Base-by-base conservation (phyloP, 1,140 invertebrate genomes). In the Oscheius sp. region DNA sequence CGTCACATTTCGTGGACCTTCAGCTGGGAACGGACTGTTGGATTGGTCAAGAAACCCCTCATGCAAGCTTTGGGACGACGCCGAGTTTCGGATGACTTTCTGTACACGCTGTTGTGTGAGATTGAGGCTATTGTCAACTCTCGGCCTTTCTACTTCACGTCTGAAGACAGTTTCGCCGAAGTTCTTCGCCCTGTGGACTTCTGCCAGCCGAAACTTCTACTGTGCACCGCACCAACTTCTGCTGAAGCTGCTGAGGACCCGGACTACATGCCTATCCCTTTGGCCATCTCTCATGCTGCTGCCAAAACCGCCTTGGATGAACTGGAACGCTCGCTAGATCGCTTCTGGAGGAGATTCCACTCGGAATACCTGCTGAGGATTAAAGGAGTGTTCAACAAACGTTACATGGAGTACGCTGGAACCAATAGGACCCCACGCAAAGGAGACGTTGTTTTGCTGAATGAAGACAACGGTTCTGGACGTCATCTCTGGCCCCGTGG, bases 21-120 rank as follows among this genome's bases (percentile, higher is more conserved):
- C 18, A 82, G 72, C 26, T 84, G 75, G 74, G 82, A 87, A 66
- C 58, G 85, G 10, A 29, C 86, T 10, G 78, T 87, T 18, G 65
- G 74, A 34, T 20, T 76, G 2, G 42, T 68, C 29, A 77, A 80
- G 73, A 62, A 68, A 32, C 59, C 82, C 0, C 26, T 86, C 3
- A 59, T 83, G 2, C 86, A 87, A 68, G 46, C 68, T 10, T 52
- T 79, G 3, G 77, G 73, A 10, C 45, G 42, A 32, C 18, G 36
- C 13, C 68, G 28, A 58, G 13, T 80, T 2, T 62, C 49, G 1
- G 38, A 45, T 2, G 74, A 78, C 28, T 75, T 74, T 42, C 34
- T 80, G 2, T n/a, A 42, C 1, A 79, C 77, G 20, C 31, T 79
- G 23, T 3, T 78, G 18, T 68, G 59, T 36, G 74, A 80, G 67